Percentiles rank a stretch among this genome's conserved stretches.
Conservation (phyloP, 2,797 vertebrate genomes). For the Gymnothorax javanicus region DNA sequence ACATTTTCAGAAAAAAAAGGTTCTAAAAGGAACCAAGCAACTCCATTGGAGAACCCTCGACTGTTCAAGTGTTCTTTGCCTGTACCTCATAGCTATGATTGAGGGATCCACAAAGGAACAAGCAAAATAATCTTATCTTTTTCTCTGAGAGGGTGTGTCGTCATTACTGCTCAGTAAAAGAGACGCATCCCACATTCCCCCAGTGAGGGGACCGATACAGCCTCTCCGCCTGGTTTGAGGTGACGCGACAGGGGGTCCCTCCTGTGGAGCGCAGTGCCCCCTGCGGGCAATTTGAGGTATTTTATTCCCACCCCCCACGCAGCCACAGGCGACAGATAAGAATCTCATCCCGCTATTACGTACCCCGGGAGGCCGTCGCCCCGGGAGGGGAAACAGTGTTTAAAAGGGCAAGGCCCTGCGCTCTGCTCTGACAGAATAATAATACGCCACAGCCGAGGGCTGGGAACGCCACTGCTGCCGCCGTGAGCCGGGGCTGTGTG, state of each 20-base stretch:
- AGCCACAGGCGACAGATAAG: slow-evolving; percentile 41
- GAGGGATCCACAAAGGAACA: too few species aligned
- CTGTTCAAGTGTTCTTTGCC: too few species aligned
- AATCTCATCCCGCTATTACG: slow-evolving; percentile 38
- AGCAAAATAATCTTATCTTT: too few species aligned
- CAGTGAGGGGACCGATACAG: slow-evolving; percentile 60
- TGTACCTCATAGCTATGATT: too few species aligned
- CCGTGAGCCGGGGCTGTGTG: background rate
- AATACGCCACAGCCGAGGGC: background rate
- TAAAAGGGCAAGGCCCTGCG: slow-evolving; percentile 34
- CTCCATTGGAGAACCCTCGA: too few species aligned
- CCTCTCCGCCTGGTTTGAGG: slow-evolving; percentile 45
- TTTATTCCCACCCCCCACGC: background rate
- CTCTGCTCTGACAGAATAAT: slow-evolving; percentile 28
- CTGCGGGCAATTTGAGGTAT: slow-evolving; percentile 34
- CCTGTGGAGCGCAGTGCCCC: slow-evolving; percentile 50
- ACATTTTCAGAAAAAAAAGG: too few species aligned
- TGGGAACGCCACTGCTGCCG: background rate
- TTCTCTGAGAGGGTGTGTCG: too few species aligned
- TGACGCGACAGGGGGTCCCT: slow-evolving; percentile 7
- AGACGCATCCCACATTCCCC: slow-evolving; percentile 10
- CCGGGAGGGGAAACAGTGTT: slow-evolving; percentile 31
- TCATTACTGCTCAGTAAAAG: too few species aligned
- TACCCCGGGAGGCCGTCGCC: slow-evolving; percentile 16
- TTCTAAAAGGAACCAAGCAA: too few species aligned